Base-by-base conservation (phyloP, 2,113 vertebrate species). In the Hemibagrus wyckioides region DNA sequence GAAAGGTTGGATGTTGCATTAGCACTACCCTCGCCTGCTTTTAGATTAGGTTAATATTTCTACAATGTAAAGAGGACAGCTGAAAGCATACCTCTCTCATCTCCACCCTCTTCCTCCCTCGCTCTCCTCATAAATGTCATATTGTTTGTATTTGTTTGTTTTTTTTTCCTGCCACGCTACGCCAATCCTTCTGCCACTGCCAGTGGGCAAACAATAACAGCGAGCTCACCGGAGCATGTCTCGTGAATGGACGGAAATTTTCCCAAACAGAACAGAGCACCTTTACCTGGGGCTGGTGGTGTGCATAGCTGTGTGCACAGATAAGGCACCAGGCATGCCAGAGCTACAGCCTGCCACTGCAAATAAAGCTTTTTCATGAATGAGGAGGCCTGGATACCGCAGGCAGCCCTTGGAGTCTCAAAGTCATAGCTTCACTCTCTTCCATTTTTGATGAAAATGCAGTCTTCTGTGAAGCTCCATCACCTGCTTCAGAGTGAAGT, bases 121-220 rank as follows among this genome's bases (percentile, higher is more conserved):
- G 39, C 83, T 56, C 41, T 52, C 52, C 69, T 56, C 79, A 39
- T 28, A 84, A 86, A 56, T 88, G 65, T 83, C 63, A 85, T 85
- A 82, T 77, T 88, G 86, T 87, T 82, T 86, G 69, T 89, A 63
- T 88, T 87, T 87, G 39, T 82, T 57, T 75, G 30, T 82, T 79
- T 80, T 23, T 41, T 8, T n/a, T 52, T 14, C 41, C 8, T 28
- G 44, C 65, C 63, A 56, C 41, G 36, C 28, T 69, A 41, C 33
- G 36, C 56, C 63, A 85, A 75, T 57, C 84, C 23, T 73, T 87
- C 44, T 88, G 76, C 82, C 25, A 25, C 73, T 71, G 84, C 88
- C 86, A 86, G 25, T 52, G 84, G 86, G 84, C 88, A 89, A 88
- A 89, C 84, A 88, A 85, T 86, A 88, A 85, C 59, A 54, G 63